phyloP scores from a whole-genome alignment of 2,113 vertebrate species.

The Pterophyllum scalare region DNA sequence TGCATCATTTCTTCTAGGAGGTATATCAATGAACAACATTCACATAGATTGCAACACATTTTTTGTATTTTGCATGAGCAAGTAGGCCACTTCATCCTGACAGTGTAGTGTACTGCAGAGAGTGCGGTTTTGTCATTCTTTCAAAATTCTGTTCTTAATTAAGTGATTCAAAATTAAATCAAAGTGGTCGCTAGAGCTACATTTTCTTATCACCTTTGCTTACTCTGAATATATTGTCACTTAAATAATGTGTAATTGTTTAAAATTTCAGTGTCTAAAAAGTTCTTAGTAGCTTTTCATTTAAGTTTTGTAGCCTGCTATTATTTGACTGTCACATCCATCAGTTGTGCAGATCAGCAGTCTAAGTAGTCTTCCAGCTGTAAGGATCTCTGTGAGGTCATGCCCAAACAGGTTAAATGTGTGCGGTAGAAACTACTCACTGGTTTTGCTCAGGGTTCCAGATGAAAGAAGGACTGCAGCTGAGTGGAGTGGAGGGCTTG shows the following conservation, averaged over 20 bases:
- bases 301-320: background rate
- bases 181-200: background rate
- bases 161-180: background rate
- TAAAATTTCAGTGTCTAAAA: background rate
- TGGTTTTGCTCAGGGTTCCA: constrained; percentile 57
- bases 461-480: constrained; percentile 67
- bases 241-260: background rate
- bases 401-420: constrained; percentile 3
- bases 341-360: background rate
- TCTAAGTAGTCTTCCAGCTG: background rate
- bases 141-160: background rate
- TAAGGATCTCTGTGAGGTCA: background rate
- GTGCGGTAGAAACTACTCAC: constrained; percentile 71
- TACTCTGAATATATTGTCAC: background rate
- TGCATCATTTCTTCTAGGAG: background rate
- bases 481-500: constrained; percentile 60
- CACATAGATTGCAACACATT: background rate
- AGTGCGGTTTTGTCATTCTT: background rate
- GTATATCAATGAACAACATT: background rate
- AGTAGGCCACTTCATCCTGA: background rate
- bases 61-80: background rate
- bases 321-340: background rate
- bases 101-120: background rate
- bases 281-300: background rate
- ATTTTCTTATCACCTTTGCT: background rate